Evolutionary conservation across 2,888 invertebrate genomes (phyloP), one percentile per base, ranked within the genome.

Genomic region (Erynnis tages): DNA sequence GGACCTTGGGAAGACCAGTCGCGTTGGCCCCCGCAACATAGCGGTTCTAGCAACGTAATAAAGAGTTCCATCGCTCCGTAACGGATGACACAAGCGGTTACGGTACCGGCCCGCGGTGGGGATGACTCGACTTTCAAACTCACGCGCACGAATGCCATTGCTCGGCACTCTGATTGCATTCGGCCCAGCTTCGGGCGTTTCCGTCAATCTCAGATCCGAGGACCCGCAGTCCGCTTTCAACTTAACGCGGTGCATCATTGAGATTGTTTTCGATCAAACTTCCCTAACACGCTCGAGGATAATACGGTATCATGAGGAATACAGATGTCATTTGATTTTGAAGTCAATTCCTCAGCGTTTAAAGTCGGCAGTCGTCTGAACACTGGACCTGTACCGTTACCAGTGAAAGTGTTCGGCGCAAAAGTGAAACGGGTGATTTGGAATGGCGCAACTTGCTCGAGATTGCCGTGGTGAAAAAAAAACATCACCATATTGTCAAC

Each of bases 1-100:
- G 11, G 13, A 25, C 34, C 25, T 17, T 32, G 7, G 13, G 34
- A 34, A 17, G 49, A 41, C 49, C 49, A 13, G 41, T 53, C 46
- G 53, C 50, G 40, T 50, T 53, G 50, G 54, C 60, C 53, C 57
- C 45, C 75, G 71, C 82, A 79, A 80, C 70, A 73, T 80, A 82
- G 81, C 86, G 83, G 82, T 79, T 60, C 65, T 49, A 13, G 65
- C 49, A 67, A 80, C 79, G 82, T 84, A 82, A 85, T 77, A 74
- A 21, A 72, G 69, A 76, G 79, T 83, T 83, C 82, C 84, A 80
- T 82, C 79, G 78, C 67, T 65, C 74, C 71, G 79, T 82, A 82
- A 82, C 82, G 82, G 84, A 87, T 87, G 86, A 86, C 86, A 86
- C 86, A 86, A 86, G 84, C 73, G 68, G 81, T 85, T 85, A 86